phyloP scores from a whole-genome alignment of 2,797 vertebrate genomes.

The Orestias chungarensis region DNA sequence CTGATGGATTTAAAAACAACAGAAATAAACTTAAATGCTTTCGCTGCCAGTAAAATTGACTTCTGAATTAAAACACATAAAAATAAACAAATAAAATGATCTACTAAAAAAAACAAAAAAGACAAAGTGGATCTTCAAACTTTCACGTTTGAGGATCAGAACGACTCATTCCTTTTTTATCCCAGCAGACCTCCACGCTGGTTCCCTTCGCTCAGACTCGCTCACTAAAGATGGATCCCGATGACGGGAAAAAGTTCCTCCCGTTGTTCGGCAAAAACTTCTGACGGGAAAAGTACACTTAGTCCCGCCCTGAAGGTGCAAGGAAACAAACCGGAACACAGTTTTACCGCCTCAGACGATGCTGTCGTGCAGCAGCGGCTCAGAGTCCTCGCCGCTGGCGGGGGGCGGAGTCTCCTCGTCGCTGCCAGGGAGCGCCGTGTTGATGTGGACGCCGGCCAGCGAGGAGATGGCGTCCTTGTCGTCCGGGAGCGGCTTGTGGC shows the following conservation, averaged over 20 bases:
- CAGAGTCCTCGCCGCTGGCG: conserved; percentile 86
- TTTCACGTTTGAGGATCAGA: not conserved
- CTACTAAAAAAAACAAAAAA: conserved; percentile 35
- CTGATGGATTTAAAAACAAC: conserved; percentile 43
- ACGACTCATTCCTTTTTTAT: not conserved
- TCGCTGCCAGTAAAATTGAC: conserved; percentile 45
- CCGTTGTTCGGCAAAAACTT: conserved; percentile 14
- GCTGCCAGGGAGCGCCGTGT: conserved; percentile 80
- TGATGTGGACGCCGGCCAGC: conserved; percentile 79
- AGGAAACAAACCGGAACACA: conserved; percentile 24
- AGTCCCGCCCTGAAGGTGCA: conserved; percentile 27
- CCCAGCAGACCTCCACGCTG: not conserved
- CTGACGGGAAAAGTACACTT: conserved; percentile 39
- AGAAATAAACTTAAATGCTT: conserved; percentile 50
- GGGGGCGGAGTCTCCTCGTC: conserved; percentile 88
- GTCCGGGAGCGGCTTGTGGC: conserved; percentile 73
- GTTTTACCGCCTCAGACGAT: conserved; percentile 79
- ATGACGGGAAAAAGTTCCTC: conserved; percentile 3
- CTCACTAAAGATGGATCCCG: conserved; percentile 16
- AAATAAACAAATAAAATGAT: no score
- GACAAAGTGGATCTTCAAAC: conserved; percentile 18
- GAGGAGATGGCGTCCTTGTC: conserved; percentile 80
- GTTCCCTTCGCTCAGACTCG: not conserved
- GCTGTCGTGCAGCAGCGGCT: conserved; percentile 92
- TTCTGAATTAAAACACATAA: conserved; percentile 38